Base-by-base conservation (phyloP, 2,113 vertebrate species). In the Sebastes fasciatus region DNA sequence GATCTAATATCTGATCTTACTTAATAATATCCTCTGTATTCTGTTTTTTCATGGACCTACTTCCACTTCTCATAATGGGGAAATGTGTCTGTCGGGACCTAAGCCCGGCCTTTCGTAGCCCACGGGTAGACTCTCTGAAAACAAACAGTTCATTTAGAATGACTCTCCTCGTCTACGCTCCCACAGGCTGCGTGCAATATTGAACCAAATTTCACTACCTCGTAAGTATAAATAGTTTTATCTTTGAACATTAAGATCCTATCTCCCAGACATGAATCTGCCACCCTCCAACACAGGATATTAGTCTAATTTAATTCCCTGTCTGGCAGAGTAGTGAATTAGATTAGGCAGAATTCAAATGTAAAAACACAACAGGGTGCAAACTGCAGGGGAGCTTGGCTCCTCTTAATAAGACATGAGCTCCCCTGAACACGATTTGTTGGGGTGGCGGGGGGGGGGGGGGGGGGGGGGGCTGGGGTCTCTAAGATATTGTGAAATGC, bases 71-170 rank as follows among this genome's bases (percentile, higher is more conserved):
- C 54, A 82, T 62, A n/a, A 82, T 64, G 52, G 73, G 48, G 54
- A 64, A 66, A 71, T 81, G 11, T 49, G 8, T 45, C 43, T 13
- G 42, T 46, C 2, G 26, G 82, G 51, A 52, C 17, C 4, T 4
- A 8, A 70, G 64, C 66, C 66, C 80, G 58, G 42, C 34, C 8
- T 60, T 68, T 81, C 2, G 4, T 68, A 46, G 67, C 80, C 73
- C 45, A 8, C 65, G 52, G 84, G 77, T 69, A 79, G 57, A 66
- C 55, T 75, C 54, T 23, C 26, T 71, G 58, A 86, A 86, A 82
- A 86, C 49, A 83, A 90, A 83, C 63, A 77, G 49, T 80, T 78
- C 11, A 86, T 87, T 87, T 21, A 54, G 52, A 73, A 58, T 62
- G 52, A 70, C 51, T 58, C 40, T 71, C 42, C 34, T 72, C 21